Conservation (phyloP, 2,888 invertebrate genomes). For the Eulithis prunata region DNA sequence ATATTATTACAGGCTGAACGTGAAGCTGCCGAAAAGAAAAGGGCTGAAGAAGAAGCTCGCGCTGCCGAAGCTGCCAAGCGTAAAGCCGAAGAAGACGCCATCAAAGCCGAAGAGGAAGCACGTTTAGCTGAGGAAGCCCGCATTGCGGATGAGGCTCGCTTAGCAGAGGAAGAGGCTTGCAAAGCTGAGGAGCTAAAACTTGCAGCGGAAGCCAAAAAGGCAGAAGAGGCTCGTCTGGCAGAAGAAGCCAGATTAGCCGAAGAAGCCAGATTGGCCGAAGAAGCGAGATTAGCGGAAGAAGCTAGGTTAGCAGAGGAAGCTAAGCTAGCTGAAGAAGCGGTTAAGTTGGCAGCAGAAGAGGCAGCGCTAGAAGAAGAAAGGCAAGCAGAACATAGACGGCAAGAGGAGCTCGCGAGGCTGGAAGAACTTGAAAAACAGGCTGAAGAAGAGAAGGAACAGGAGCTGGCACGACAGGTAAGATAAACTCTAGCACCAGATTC, state of each 20-base stretch:
- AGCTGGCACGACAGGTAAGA: constrained; percentile 86
- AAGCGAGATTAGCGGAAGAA: constrained; percentile 66
- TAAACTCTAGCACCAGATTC: not conserved
- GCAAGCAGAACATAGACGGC: constrained; percentile 80
- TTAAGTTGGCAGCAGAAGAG: constrained; percentile 78
- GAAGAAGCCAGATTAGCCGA: constrained; percentile 73
- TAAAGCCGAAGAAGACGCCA: constrained; percentile 77
- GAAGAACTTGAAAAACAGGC: constrained; percentile 86
- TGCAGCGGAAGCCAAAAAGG: constrained; percentile 67
- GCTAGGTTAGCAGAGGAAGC: constrained; percentile 71
- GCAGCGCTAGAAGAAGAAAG: constrained; percentile 77
- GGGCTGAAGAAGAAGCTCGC: constrained; percentile 83
- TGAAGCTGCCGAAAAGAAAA: constrained; percentile 75
- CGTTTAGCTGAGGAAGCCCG: constrained; percentile 74
- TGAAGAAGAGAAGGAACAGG: constrained; percentile 86
- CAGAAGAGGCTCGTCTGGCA: constrained; percentile 72
- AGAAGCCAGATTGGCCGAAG: constrained; percentile 73
- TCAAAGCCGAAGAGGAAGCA: constrained; percentile 78
- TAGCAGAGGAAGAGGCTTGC: constrained; percentile 61
- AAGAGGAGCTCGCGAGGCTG: constrained; percentile 81
- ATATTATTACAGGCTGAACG: constrained; percentile 61
- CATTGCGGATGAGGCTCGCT: constrained; percentile 71
- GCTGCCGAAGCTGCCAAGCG: constrained; percentile 80
- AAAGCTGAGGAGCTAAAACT: constrained; percentile 68
- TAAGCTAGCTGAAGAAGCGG: constrained; percentile 72